Evolutionary conservation across 2,888 invertebrate genomes (phyloP), one percentile per base, ranked within the genome.

Genomic region (Erpobdella octoculata): DNA sequence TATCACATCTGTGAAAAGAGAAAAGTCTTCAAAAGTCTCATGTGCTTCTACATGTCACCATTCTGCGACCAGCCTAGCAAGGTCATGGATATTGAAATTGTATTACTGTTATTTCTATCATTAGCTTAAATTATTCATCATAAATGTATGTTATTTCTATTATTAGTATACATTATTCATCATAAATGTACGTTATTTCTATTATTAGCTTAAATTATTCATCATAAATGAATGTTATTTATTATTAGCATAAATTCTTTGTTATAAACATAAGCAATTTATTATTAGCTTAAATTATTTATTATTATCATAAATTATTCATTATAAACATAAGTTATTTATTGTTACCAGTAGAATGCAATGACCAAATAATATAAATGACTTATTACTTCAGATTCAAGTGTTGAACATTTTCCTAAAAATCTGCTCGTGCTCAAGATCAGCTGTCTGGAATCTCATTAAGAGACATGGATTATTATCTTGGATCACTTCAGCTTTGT

Each of bases 1-100:
- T 87, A 91, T 70, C 86, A 88, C 69, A 85, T 91, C 2, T 87
- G 89, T 28, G 87, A 90, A 72, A 89, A 88, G 79, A 88, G 89
- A 0, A 88, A 89, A 84, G 87, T 89, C 12, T 88, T 91, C 76
- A 92, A 91, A 81, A 88, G 91, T 79, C 84, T 93, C 1, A 87
- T 90, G 81, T 88, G 89, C n/a, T 81, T 78, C 75, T 77, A 79
- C 70, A 76, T 77, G 66, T 80, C 80, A 0, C 71, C 77, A 4
- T 37, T 76, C 48, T 72, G 76, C 59, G 75, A 76, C 41, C 58
- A 53, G 5, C 36, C 59, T 25, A 72, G 70, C 3, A 70, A 74
- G 74, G 76, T 76, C 69, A 36, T n/a, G 15, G 8, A 2, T 41
- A 21, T 64, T 35, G n/a, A n/a, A n/a, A 58, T 5, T 61, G 15